Percentiles rank a stretch among this genome's conserved stretches.
These are phyloP conservation scores for Battus philenor DNA, from an alignment of 1,140 invertebrate species.

Conservation along the genomic window DNA sequence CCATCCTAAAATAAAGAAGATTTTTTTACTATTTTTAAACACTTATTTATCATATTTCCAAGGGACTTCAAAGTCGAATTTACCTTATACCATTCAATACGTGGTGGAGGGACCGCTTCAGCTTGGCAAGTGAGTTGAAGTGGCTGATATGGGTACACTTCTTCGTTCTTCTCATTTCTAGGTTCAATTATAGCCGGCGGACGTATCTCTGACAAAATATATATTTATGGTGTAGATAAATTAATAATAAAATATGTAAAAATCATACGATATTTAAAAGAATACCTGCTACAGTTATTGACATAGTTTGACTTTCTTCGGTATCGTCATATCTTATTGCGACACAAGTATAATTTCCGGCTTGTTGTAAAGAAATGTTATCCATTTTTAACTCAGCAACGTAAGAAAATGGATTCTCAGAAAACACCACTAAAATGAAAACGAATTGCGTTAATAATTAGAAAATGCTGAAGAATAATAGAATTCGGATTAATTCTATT, in stretches of 20 bases:
- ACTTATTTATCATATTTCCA: not conserved
- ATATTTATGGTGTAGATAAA: not conserved
- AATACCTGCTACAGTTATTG: slow-evolving; percentile 44
- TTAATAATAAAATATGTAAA: too few species aligned
- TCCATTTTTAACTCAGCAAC: slow-evolving; percentile 43
- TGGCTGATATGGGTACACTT: slow-evolving; percentile 34
- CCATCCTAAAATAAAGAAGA: slow-evolving; percentile 32
- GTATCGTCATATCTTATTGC: slow-evolving; percentile 23
- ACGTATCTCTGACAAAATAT: slow-evolving; percentile 19
- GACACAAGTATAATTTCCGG: slow-evolving; percentile 46
- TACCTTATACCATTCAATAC: slow-evolving; percentile 54
- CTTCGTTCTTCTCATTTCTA: slow-evolving; percentile 25
- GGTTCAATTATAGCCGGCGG: slow-evolving; percentile 31
- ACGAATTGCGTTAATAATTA: slow-evolving; percentile 4
- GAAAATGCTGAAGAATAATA: not conserved
- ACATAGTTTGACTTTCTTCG: slow-evolving; percentile 24
- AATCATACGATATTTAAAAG: slow-evolving; percentile 1
- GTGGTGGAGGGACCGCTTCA: slow-evolving; percentile 44
- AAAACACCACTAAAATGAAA: slow-evolving; percentile 33
- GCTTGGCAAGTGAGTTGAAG: slow-evolving; percentile 39
- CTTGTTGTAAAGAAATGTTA: slow-evolving; percentile 32
- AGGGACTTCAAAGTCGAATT: too few species aligned
- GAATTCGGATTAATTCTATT: too few species aligned
- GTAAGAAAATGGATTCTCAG: slow-evolving; percentile 32
- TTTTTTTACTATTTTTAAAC: not conserved